Base-by-base conservation (phyloP, 1,140 invertebrate species). In the Drosophila erecta region DNA sequence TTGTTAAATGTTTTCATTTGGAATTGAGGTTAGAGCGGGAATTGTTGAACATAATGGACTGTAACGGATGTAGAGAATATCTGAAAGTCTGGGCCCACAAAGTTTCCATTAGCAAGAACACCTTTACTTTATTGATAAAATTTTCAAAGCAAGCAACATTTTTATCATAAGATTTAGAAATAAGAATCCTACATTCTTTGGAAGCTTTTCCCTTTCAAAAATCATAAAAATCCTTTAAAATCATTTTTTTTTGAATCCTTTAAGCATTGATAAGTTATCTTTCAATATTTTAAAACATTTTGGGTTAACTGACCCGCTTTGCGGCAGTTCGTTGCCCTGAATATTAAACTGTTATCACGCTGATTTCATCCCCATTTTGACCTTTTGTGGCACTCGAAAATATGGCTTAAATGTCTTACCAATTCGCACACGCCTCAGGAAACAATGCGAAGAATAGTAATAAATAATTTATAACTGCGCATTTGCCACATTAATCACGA, bases 391-490 rank as follows among this genome's bases (percentile, higher is more conserved):
- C 60, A 81, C 65, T 87, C 61, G 38, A 69, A 86, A 86, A 79
- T 87, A 76, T 86, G 75, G 75, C 79, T 83, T 83, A 83, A 86
- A 83, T 89, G 83, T 81, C 66, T 86, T 86, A 72, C 75, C 79
- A 53, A 87, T 87, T 71, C 64, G 79, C 53, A 76, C 71, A 76
- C 84, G 83, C 84, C 79, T 53, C 79, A 65, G 57, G 77, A 78
- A 79, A 83, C 79, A 89, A 87, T 86, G 75, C 84, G 61, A 87
- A 76, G 66, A 87, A 89, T 89, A 84, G 76, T 87, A 87, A 87
- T 89, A 87, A 87, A 87, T 87, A 87, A 87, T 87, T 87, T 87
- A 87, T 89, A 89, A 87, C 76, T 87, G 76, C 83, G 83, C 83
- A 87, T 86, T 86, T 89, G 84, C 79, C 84, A 86, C 83, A 86